phyloP scores from a whole-genome alignment of 2,797 vertebrate genomes.

The Hydrocynus forskahlii region DNA sequence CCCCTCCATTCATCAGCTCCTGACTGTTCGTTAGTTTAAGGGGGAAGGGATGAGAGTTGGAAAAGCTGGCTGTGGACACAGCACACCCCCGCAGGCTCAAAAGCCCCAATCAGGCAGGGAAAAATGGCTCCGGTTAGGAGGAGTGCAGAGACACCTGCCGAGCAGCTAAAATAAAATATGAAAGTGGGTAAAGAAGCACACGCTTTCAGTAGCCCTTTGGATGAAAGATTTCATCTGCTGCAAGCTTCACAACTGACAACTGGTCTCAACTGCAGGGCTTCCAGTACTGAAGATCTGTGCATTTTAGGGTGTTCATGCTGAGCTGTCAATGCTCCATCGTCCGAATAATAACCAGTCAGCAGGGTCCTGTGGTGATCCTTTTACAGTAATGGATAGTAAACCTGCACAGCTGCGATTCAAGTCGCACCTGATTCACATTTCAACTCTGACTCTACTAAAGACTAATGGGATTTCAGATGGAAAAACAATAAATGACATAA shows the following conservation, averaged over 20 bases:
- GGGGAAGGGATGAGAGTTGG: constrained; percentile 36
- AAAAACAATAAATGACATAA: too few relatives aligned
- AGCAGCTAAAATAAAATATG: constrained; percentile 31
- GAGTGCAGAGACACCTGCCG: constrained; percentile 39
- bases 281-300: not conserved
- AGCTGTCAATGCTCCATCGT: too few relatives aligned
- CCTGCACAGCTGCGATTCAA: too few relatives aligned
- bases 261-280: not conserved
- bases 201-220: not conserved
- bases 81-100: constrained; percentile 38
- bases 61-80: constrained; percentile 38
- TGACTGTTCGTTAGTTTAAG: constrained; percentile 54
- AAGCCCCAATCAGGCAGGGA: constrained; percentile 22
- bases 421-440: too few relatives aligned
- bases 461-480: too few relatives aligned
- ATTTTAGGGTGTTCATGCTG: not conserved
- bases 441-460: too few relatives aligned
- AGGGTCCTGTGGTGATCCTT: too few relatives aligned
- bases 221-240: not conserved
- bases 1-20: constrained; percentile 51
- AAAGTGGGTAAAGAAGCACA: constrained; percentile 16
- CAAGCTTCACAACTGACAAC: not conserved
- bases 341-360: too few relatives aligned
- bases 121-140: constrained; percentile 26
- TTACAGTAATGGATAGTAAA: too few relatives aligned